These are phyloP conservation scores for Callorhinus ursinus DNA, from an alignment of 2,113 vertebrate genomes.

Conservation along the genomic window DNA sequence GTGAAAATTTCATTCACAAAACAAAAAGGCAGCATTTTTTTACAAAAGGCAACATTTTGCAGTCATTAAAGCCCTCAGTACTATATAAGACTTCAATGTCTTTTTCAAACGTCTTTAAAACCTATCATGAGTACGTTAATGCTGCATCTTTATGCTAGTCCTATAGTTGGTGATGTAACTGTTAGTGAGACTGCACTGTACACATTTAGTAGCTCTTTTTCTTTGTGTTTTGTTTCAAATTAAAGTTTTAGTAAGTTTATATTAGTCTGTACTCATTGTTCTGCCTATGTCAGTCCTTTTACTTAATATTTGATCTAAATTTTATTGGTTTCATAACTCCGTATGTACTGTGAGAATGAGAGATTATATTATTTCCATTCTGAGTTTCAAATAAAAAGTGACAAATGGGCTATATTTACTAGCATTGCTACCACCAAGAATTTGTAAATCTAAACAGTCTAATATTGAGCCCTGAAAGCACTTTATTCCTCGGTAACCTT, in stretches of 20 bases:
- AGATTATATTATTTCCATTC: background rate
- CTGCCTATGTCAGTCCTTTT: background rate
- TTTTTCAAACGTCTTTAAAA: background rate
- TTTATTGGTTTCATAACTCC: conserved; percentile 49
- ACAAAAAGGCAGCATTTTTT: background rate
- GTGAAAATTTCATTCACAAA: conserved; percentile 2
- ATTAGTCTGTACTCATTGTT: background rate
- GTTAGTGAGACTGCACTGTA: background rate
- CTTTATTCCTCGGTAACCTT: background rate
- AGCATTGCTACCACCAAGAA: background rate
- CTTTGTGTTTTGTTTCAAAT: background rate
- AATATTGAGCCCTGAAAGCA: background rate
- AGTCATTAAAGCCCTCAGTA: background rate
- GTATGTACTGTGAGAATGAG: background rate
- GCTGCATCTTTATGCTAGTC: background rate
- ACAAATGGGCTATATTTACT: conserved; percentile 6
- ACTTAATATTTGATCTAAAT: conserved; percentile 37
- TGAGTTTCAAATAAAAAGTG: conserved; percentile 42
- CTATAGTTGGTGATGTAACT: background rate
- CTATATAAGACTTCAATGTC: background rate
- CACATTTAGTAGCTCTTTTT: background rate
- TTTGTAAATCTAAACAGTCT: background rate
- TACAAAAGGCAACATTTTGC: background rate
- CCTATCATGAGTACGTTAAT: background rate
- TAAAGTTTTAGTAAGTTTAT: conserved; percentile 21